phyloP scores from a whole-genome alignment of 2,888 invertebrate genomes.

The Hedya salicella region DNA sequence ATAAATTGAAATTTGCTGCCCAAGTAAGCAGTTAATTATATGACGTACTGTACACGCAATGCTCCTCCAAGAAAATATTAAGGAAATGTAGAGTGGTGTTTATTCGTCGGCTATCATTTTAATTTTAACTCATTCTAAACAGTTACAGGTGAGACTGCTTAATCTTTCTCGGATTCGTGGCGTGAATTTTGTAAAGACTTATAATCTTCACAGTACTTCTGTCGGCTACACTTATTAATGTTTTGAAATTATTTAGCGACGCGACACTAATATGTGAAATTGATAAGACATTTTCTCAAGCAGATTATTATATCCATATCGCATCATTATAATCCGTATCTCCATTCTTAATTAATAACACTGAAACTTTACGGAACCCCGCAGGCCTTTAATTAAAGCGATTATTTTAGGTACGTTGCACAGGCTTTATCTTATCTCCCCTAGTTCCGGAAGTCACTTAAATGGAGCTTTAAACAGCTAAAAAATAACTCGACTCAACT shows the following conservation, averaged over 20 bases:
- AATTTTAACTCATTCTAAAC: no score
- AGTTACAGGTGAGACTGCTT: no score
- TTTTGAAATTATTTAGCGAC: background rate
- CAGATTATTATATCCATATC: slow-evolving; percentile 20
- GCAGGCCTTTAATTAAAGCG: slow-evolving; percentile 57
- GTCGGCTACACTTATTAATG: no score
- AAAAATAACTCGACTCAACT: slow-evolving; percentile 49
- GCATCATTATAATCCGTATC: slow-evolving; percentile 26
- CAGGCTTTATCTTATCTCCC: slow-evolving; percentile 68
- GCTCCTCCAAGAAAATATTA: no score
- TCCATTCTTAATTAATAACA: slow-evolving; percentile 36
- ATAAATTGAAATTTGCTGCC: no score
- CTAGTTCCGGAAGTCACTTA: slow-evolving; percentile 60
- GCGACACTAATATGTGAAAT: background rate
- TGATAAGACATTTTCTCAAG: background rate
- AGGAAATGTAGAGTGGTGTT: no score
- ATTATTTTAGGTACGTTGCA: slow-evolving; percentile 56
- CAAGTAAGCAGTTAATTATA: no score
- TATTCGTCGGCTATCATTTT: no score
- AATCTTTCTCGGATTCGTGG: no score
- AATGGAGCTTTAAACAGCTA: slow-evolving; percentile 52
- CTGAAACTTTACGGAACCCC: slow-evolving; percentile 30
- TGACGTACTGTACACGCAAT: no score
- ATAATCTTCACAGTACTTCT: no score
- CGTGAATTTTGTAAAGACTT: no score